A percentile compares a stretch with the other conserved stretches of the same genome.
phyloP scores from a whole-genome alignment of 2,113 vertebrate species.

The Leptobrachium ailaonicum region DNA sequence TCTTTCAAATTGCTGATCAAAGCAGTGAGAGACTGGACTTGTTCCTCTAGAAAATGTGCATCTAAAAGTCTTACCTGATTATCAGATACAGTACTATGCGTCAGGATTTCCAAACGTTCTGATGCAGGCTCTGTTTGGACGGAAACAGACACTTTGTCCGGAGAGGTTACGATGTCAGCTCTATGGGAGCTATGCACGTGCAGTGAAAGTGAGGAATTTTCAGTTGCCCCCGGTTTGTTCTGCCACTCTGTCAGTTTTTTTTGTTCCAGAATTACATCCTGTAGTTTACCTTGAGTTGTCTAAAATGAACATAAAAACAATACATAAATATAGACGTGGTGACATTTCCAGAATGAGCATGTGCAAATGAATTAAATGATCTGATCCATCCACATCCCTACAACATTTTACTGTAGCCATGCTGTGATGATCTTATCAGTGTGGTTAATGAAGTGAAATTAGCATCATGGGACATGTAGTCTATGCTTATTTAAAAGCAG shows the following conservation, averaged over 20 bases:
- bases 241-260: conserved; percentile 51
- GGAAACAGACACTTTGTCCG: conserved; percentile 8
- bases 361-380: too few relatives aligned
- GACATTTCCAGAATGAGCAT: too few relatives aligned
- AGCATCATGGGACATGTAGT: too few relatives aligned
- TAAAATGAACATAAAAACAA: conserved; percentile 50
- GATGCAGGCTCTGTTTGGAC: not conserved
- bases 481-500: too few relatives aligned
- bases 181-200: conserved; percentile 53
- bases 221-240: conserved; percentile 41
- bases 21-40: conserved; percentile 53
- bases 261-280: conserved; percentile 54
- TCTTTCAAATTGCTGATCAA: conserved; percentile 57
- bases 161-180: conserved; percentile 55
- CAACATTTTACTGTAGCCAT: too few relatives aligned
- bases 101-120: not conserved
- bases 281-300: conserved; percentile 59
- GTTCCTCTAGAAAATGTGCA: conserved; percentile 16
- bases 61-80: conserved; percentile 25
- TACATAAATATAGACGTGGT: too few relatives aligned
- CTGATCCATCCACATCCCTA: too few relatives aligned
- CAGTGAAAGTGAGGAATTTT: conserved; percentile 47
- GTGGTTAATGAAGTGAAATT: too few relatives aligned
- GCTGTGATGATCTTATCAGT: too few relatives aligned
- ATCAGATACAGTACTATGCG: not conserved